A percentile compares a stretch with the other conserved stretches of the same genome.
Evolutionary conservation across 2,888 invertebrate species (phyloP).

Genomic region (Microctonus aethiopoides): DNA sequence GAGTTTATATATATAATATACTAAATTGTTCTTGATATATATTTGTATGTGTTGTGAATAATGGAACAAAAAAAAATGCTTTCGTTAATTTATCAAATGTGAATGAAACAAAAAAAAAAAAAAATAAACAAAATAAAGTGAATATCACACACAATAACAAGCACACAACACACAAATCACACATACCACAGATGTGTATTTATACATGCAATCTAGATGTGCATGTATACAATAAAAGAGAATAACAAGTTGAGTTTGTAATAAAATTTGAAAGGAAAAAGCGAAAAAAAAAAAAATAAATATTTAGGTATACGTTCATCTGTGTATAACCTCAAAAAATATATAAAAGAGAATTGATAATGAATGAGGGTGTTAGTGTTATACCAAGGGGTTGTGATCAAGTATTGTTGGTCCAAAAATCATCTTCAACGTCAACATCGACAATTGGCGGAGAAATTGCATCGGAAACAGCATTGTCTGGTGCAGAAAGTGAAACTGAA

Average conservation of each 20-base stretch:
- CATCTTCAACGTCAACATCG: conserved; percentile 20
- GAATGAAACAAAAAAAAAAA: neutral
- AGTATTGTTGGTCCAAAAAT: conserved; percentile 22
- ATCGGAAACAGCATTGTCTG: conserved; percentile 9
- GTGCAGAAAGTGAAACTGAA: neutral
- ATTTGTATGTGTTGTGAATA: neutral
- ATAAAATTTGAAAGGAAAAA: neutral
- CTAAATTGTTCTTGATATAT: neutral
- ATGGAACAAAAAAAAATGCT: neutral
- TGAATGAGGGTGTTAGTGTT: conserved; percentile 45
- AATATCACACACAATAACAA: too few species aligned
- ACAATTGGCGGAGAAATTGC: conserved; percentile 3
- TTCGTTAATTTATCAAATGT: neutral
- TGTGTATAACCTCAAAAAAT: conserved; percentile 18
- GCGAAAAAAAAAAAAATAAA: conserved; percentile 15
- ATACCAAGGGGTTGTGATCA: conserved; percentile 42
- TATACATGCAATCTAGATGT: neutral
- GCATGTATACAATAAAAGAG: neutral
- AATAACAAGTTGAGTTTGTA: neutral
- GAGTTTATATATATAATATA: neutral
- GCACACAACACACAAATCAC: neutral
- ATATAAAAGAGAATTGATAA: neutral
- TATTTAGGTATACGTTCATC: conserved; percentile 32
- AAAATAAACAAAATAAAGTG: neutral
- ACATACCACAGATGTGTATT: neutral